Evolutionary conservation across 2,113 vertebrate genomes (phyloP).

Genomic region (Zosterops lateralis): DNA sequence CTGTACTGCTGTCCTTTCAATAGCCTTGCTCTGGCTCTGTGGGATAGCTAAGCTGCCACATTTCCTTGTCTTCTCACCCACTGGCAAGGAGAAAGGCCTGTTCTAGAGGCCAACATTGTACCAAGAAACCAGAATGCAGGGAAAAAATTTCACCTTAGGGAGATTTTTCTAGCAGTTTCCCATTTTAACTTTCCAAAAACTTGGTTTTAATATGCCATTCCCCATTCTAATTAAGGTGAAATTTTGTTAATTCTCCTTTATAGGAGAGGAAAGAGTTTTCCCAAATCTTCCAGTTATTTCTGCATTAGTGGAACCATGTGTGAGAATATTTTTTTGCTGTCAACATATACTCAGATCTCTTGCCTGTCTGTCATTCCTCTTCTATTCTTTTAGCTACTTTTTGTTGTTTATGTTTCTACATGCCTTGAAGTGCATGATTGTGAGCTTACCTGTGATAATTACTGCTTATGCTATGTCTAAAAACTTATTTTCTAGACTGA

Average conservation of each 20-base stretch:
- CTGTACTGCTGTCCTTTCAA: not conserved
- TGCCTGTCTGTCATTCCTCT: not conserved
- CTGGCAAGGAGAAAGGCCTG: accelerated
- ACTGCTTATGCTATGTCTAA: not conserved
- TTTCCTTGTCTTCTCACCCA: not conserved
- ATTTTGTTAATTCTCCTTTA: not conserved
- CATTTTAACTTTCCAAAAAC: not conserved
- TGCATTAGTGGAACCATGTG: not conserved
- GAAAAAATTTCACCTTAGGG: accelerated
- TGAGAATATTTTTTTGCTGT: not conserved
- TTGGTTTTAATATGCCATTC: not conserved
- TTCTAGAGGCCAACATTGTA: not conserved
- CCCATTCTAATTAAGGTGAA: not conserved
- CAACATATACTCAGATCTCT: not conserved
- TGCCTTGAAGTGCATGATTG: not conserved
- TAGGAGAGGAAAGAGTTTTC: not conserved
- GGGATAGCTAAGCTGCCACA: accelerated
- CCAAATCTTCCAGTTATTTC: not conserved
- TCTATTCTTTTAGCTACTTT: not conserved
- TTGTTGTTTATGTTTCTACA: not conserved
- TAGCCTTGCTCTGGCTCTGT: not conserved
- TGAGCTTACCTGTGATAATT: conserved; percentile 10
- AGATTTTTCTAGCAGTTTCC: not conserved
- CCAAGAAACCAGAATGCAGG: not conserved
- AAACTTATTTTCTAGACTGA: not conserved